Evolutionary conservation across 2,888 invertebrate genomes (phyloP).

Genomic region (Tenthredo scrophulariae): DNA sequence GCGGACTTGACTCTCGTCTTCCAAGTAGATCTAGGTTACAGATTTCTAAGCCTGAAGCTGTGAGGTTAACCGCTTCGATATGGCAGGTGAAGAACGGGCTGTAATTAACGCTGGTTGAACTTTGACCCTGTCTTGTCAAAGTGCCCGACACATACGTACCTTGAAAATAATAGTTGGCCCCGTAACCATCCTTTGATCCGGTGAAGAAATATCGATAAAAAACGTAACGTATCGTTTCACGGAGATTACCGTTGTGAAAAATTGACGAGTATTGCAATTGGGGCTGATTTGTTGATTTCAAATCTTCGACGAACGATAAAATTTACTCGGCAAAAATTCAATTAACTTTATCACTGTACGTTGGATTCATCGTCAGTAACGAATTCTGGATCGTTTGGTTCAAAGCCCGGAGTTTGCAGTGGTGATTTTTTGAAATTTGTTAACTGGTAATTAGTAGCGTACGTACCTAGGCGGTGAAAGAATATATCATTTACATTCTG

Average conservation of each 20-base stretch:
- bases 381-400: not conserved
- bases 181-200: not conserved
- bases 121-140: not conserved
- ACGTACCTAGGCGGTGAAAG: not conserved
- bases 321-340: slow-evolving; percentile 7
- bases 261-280: not conserved
- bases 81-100: slow-evolving; percentile 36
- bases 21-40: slow-evolving; percentile 76
- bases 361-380: not conserved
- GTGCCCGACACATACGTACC: not conserved
- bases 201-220: not conserved
- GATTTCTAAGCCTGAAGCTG: slow-evolving; percentile 75
- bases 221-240: not conserved
- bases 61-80: slow-evolving; percentile 23
- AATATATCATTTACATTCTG: not conserved
- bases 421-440: not conserved
- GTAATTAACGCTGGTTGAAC: slow-evolving; percentile 22
- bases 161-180: not conserved
- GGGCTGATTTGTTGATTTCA: not conserved
- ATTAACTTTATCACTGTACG: not conserved
- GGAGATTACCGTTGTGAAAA: not conserved
- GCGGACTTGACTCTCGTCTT: slow-evolving; percentile 19
- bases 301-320: no score
- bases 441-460: not conserved
- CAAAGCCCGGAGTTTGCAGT: not conserved